Evolutionary conservation across 2,888 invertebrate species (phyloP).

Genomic region (Pristionchus mayeri): DNA sequence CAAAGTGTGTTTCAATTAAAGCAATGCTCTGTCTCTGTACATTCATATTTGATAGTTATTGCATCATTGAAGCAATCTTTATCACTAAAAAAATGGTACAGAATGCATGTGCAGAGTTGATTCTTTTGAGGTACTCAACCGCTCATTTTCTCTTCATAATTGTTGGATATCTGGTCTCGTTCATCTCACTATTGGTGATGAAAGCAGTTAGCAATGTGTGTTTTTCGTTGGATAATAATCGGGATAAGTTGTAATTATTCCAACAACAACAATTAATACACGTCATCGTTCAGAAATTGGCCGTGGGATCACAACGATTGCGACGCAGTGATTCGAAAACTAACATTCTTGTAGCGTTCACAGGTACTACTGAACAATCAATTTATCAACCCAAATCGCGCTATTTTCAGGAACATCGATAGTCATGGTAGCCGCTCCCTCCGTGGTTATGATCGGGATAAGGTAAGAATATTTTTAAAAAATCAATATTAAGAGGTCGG

Average conservation of each 20-base stretch:
- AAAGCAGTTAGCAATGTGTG: slow-evolving; percentile 54
- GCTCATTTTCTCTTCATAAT: slow-evolving; percentile 66
- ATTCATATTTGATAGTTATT: neutral
- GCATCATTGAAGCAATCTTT: neutral
- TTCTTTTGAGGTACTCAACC: slow-evolving; percentile 61
- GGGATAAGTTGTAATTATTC: too few species aligned
- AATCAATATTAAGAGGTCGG: too few species aligned
- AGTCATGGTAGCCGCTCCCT: slow-evolving; percentile 60
- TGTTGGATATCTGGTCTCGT: slow-evolving; percentile 62
- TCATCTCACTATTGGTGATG: slow-evolving; percentile 59
- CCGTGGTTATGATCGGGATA: slow-evolving; percentile 66
- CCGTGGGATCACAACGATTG: neutral
- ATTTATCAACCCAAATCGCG: neutral
- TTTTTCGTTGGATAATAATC: too few species aligned
- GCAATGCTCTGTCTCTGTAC: neutral
- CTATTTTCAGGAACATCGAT: slow-evolving; percentile 56
- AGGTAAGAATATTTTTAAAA: slow-evolving; percentile 54
- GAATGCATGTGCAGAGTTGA: neutral
- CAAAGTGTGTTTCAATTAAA: neutral
- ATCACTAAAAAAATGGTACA: neutral
- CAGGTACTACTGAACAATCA: neutral
- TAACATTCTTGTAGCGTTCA: slow-evolving; percentile 37
- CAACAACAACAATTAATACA: neutral
- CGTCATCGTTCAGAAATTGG: neutral
- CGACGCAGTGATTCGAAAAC: slow-evolving; percentile 36